A percentile compares a stretch with the other conserved stretches of the same genome.
phyloP scores from a whole-genome alignment of 2,113 vertebrate species.

The Cygnus atratus region DNA sequence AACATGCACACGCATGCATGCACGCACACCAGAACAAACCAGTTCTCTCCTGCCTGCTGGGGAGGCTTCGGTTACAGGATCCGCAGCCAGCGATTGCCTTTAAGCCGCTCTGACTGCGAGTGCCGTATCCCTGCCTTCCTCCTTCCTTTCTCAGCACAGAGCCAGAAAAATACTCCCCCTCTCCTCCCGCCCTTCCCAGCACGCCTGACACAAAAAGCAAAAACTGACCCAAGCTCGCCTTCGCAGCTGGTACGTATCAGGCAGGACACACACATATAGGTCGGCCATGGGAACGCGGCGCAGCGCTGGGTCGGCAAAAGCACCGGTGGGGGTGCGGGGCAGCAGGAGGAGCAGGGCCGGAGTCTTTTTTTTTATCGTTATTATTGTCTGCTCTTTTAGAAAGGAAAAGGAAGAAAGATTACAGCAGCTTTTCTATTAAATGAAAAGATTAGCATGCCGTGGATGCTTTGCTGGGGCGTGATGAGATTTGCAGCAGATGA shows the following conservation, averaged over 20 bases:
- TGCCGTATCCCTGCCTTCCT: neutral
- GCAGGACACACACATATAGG: constrained; percentile 61
- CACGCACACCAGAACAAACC: neutral
- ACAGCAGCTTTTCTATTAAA: constrained; percentile 69
- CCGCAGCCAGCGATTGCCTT: constrained; percentile 29
- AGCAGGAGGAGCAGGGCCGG: neutral
- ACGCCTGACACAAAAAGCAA: constrained; percentile 13
- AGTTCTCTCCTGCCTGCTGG: constrained; percentile 35
- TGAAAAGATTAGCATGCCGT: constrained; percentile 59
- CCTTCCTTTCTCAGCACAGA: constrained; percentile 11
- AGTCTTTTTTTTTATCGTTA: constrained; percentile 54
- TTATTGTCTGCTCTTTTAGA: constrained; percentile 51
- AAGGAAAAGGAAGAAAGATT: constrained; percentile 69
- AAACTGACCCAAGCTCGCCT: neutral
- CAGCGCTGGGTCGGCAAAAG: constrained; percentile 16
- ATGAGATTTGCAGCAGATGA: constrained; percentile 79
- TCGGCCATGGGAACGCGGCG: constrained; percentile 56
- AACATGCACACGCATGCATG: neutral
- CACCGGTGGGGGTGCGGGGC: neutral
- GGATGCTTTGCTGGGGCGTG: constrained; percentile 72
- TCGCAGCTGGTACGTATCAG: constrained; percentile 63
- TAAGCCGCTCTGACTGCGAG: neutral
- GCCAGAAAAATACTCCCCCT: constrained; percentile 52
- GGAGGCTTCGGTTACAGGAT: constrained; percentile 20
- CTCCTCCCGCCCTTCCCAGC: neutral